Evolutionary conservation across 2,888 invertebrate genomes (phyloP).

Genomic region (Tiliacea citrago): DNA sequence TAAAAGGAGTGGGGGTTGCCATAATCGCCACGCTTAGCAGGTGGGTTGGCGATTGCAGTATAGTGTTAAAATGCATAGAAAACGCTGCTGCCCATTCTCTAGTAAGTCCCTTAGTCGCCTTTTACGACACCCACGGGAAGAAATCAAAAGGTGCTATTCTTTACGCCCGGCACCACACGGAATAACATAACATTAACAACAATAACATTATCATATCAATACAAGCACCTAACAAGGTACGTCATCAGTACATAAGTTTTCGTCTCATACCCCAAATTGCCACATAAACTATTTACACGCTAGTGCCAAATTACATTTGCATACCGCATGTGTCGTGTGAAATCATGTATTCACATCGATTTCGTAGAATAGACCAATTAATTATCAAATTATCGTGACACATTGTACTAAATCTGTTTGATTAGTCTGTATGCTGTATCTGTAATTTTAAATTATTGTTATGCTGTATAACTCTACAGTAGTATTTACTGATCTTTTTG

Average conservation of each 20-base stretch:
- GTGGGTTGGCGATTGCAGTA: too few species aligned
- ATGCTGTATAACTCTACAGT: not conserved
- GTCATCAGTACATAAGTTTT: slow-evolving; percentile 11
- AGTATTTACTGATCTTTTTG: not conserved
- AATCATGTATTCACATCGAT: slow-evolving; percentile 8
- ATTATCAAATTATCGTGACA: slow-evolving; percentile 19
- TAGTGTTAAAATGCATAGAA: too few species aligned
- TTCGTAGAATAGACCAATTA: slow-evolving; percentile 20
- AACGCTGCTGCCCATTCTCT: too few species aligned
- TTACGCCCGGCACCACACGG: too few species aligned
- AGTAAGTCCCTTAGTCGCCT: too few species aligned
- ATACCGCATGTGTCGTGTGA: slow-evolving; percentile 36
- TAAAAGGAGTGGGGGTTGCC: too few species aligned
- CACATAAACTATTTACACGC: slow-evolving; percentile 7
- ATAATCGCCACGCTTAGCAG: too few species aligned
- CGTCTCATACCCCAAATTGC: slow-evolving; percentile 4
- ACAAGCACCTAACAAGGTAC: not conserved
- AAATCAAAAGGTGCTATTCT: too few species aligned
- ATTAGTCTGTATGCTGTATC: not conserved
- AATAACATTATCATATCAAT: not conserved
- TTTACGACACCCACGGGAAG: too few species aligned
- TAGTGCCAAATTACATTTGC: slow-evolving; percentile 53
- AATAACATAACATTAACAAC: too few species aligned
- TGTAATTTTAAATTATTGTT: slow-evolving; percentile 20
- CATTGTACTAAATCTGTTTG: not conserved